Evolutionary conservation across 2,797 vertebrate species (phyloP).

Genomic region (Selene dorsalis): DNA sequence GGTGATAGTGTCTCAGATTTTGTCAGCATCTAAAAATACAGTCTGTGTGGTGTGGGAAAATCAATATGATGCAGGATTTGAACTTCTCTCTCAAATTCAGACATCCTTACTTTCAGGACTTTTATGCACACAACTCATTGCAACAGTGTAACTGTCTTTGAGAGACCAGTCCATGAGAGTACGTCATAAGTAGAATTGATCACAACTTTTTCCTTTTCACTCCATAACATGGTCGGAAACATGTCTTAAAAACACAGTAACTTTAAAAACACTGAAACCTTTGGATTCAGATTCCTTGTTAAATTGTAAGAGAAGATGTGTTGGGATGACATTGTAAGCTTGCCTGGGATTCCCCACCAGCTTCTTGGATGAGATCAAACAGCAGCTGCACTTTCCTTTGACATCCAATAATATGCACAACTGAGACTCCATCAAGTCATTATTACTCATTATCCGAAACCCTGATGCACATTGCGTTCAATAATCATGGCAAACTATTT

Average conservation of each 20-base stretch:
- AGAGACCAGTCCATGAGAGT: not conserved
- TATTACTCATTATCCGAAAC: slow-evolving; percentile 24
- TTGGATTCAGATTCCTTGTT: not conserved
- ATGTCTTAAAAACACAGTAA: not conserved
- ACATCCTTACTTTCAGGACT: not conserved
- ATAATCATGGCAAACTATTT: slow-evolving; percentile 33
- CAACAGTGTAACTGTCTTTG: not conserved
- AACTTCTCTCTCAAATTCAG: not conserved
- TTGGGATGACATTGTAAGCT: not conserved
- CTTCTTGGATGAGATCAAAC: not conserved
- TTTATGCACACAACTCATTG: not conserved
- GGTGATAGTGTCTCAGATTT: not conserved
- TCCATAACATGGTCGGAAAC: not conserved
- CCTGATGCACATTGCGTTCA: slow-evolving; percentile 14
- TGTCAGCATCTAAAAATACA: not conserved
- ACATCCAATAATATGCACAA: slow-evolving; percentile 5
- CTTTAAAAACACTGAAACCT: not conserved
- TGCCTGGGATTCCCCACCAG: not conserved
- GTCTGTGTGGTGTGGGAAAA: not conserved
- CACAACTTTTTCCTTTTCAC: not conserved
- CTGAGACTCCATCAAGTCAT: slow-evolving; percentile 10
- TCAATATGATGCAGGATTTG: not conserved
- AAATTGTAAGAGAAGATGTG: not conserved
- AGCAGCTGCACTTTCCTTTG: not conserved
- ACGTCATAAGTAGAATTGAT: not conserved